A percentile compares a stretch with the other conserved stretches of the same genome.
These are phyloP conservation scores for Riparia riparia DNA, from an alignment of 2,113 vertebrate species.

Conservation along the genomic window DNA sequence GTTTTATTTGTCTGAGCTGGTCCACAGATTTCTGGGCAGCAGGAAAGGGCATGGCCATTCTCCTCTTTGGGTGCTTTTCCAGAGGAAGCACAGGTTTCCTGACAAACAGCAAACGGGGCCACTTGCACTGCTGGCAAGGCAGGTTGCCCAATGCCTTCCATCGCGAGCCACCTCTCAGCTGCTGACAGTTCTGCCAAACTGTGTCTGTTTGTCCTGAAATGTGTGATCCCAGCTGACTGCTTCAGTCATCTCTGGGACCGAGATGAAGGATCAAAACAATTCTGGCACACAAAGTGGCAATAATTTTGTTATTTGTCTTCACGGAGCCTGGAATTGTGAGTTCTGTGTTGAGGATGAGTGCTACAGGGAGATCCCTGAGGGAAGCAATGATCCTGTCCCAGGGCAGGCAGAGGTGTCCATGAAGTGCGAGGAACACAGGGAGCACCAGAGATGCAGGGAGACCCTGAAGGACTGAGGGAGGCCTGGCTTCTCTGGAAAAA, in stretches of 20 bases:
- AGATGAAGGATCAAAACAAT: not conserved
- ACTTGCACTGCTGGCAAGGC: not conserved
- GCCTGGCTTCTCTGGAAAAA: not conserved
- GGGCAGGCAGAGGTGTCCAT: not conserved
- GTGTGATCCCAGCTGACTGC: not conserved
- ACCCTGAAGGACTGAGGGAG: not conserved
- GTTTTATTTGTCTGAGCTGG: constrained; percentile 18
- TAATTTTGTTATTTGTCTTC: not conserved
- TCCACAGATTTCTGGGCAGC: not conserved
- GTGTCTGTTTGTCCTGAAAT: not conserved
- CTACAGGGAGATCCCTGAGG: not conserved
- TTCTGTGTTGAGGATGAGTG: not conserved
- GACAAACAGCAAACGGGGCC: not conserved
- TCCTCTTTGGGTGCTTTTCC: not conserved
- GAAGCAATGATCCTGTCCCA: not conserved
- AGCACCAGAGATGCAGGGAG: not conserved
- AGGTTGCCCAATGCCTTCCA: not conserved
- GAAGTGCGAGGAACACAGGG: not conserved
- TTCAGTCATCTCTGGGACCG: not conserved
- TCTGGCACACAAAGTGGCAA: not conserved
- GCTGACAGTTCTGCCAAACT: not conserved
- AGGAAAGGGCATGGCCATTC: not conserved
- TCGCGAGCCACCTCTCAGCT: not conserved
- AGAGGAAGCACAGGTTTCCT: constrained; percentile 42
- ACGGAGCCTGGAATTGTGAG: not conserved